phyloP scores from a whole-genome alignment of 2,113 vertebrate genomes.

The Microcebus lehilahytsara region DNA sequence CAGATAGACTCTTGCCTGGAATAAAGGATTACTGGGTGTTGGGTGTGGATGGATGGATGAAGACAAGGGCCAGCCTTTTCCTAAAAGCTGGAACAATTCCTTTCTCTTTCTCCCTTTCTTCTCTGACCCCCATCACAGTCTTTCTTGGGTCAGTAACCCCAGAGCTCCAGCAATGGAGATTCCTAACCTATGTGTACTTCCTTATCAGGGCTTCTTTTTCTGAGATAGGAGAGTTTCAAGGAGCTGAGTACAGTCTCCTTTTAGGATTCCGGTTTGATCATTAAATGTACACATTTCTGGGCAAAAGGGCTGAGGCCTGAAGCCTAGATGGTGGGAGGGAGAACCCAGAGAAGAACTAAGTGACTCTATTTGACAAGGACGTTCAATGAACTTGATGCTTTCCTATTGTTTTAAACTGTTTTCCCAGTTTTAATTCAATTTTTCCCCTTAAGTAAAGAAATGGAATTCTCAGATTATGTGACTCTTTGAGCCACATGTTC shows the following conservation, averaged over 20 bases:
- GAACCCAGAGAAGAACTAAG: not conserved
- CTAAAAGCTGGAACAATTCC: not conserved
- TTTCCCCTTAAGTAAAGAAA: not conserved
- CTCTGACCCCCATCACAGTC: rapidly evolving
- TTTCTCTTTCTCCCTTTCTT: not conserved
- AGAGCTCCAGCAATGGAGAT: rapidly evolving
- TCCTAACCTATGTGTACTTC: not conserved
- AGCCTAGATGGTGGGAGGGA: not conserved
- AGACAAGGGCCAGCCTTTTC: not conserved
- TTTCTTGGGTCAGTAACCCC: not conserved
- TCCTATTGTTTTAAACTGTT: too few species aligned
- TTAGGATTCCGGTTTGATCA: not conserved
- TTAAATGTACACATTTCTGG: not conserved
- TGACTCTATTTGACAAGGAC: too few species aligned
- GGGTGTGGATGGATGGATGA: not conserved
- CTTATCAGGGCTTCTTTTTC: not conserved
- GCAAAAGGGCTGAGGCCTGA: not conserved
- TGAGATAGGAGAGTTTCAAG: not conserved
- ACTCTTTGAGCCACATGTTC: rapidly evolving
- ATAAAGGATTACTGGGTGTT: not conserved
- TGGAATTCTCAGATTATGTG: not conserved
- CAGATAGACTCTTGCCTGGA: not conserved
- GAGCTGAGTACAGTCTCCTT: not conserved
- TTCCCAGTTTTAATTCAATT: not conserved
- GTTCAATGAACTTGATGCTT: not conserved